Percentiles rank a stretch among this genome's conserved stretches.
These are phyloP conservation scores for Acromyrmex charruanus DNA, from an alignment of 1,140 invertebrate genomes.

Conservation along the genomic window DNA sequence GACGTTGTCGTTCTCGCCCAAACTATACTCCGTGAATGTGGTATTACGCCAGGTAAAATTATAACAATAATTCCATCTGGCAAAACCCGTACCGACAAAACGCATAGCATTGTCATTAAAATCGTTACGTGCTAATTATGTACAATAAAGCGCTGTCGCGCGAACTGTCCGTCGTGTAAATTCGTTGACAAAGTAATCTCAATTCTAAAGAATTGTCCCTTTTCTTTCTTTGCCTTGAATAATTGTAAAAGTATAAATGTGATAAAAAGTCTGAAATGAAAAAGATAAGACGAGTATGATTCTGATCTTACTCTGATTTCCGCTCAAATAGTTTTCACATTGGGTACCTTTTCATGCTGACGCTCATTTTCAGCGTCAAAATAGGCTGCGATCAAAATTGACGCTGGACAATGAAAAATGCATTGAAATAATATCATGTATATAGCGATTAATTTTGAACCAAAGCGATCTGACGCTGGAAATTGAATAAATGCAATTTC, in stretches of 20 bases:
- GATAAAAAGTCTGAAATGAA: neutral
- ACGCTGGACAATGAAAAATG: no score
- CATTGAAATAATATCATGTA: no score
- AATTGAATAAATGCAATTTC: no score
- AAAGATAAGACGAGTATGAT: neutral
- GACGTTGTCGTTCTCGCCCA: neutral
- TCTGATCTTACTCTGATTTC: neutral
- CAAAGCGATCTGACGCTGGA: no score
- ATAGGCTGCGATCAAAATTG: no score
- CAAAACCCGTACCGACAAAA: conserved; percentile 25
- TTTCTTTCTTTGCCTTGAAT: neutral
- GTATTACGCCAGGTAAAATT: conserved; percentile 24
- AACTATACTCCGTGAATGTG: neutral
- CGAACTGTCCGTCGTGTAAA: conserved; percentile 5
- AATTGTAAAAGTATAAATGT: neutral
- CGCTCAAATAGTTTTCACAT: neutral
- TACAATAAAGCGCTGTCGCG: conserved; percentile 50
- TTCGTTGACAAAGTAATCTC: conserved; percentile 31
- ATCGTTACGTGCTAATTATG: conserved; percentile 34
- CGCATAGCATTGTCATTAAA: conserved; percentile 14
- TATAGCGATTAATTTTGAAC: no score
- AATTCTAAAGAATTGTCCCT: neutral
- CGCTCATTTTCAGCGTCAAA: no score
- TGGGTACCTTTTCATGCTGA: neutral
- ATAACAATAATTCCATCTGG: conserved; percentile 19